Evolutionary conservation across 2,888 invertebrate species (phyloP).

Genomic region (Chymomyza procnemis): DNA sequence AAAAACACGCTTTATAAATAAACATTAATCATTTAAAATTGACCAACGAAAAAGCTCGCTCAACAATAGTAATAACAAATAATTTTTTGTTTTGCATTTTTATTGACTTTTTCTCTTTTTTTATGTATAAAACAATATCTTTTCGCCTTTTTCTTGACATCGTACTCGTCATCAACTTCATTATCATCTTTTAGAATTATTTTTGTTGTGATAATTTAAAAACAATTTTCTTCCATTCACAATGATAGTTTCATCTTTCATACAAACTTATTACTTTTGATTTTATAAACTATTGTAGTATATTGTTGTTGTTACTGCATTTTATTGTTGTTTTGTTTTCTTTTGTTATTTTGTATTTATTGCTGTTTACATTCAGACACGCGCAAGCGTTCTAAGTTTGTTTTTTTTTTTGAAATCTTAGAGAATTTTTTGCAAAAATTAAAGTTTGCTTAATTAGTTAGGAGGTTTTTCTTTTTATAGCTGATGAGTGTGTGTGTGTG

Average conservation of each 20-base stretch:
- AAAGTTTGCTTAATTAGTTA: conserved; percentile 38
- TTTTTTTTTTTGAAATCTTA: conserved; percentile 36
- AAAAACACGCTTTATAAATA: too few species aligned
- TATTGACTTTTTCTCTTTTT: conserved; percentile 37
- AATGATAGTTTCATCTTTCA: not conserved
- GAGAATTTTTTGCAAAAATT: conserved; percentile 50
- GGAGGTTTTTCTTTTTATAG: conserved; percentile 6
- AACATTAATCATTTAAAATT: too few species aligned
- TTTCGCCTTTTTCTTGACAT: conserved; percentile 13
- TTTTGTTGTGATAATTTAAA: conserved; percentile 12
- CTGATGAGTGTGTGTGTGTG: conserved; percentile 27
- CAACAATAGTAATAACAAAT: too few species aligned
- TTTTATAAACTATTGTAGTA: not conserved
- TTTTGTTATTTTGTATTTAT: conserved; percentile 10
- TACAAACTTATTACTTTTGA: not conserved
- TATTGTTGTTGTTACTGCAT: not conserved
- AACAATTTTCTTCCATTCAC: conserved; percentile 8
- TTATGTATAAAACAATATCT: conserved; percentile 34
- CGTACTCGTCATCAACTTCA: too few species aligned
- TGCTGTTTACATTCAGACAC: conserved; percentile 11
- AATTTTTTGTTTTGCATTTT: conserved; percentile 27
- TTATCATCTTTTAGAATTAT: not conserved
- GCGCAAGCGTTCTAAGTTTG: conserved; percentile 25
- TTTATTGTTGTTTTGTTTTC: not conserved
- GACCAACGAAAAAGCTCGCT: too few species aligned